Evolutionary conservation across 2,888 invertebrate genomes (phyloP).

Genomic region (Apotomis capreana): DNA sequence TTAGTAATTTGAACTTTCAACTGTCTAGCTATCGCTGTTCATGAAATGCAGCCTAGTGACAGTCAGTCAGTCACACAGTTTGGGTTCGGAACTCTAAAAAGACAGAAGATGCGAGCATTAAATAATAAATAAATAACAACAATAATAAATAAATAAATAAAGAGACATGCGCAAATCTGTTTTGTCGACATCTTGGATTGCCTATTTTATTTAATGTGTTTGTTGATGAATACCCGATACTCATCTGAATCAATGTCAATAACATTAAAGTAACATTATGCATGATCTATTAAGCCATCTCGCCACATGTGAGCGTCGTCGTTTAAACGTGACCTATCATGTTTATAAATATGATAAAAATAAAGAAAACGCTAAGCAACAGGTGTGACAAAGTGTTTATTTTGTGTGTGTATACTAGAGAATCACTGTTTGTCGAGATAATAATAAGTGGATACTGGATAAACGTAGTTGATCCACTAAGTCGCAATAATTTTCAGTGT

Average conservation of each 20-base stretch:
- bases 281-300: constrained; percentile 26
- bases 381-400: constrained; percentile 29
- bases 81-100: too few relatives aligned
- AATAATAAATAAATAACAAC: not conserved
- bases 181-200: not conserved
- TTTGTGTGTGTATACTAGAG: constrained; percentile 1
- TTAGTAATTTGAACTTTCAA: too few relatives aligned
- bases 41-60: too few relatives aligned
- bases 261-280: constrained; percentile 30
- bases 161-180: not conserved
- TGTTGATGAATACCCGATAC: constrained; percentile 6
- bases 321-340: constrained; percentile 38
- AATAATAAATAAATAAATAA: not conserved
- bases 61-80: too few relatives aligned
- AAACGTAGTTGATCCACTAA: constrained; percentile 10
- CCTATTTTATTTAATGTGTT: not conserved
- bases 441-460: constrained; percentile 11
- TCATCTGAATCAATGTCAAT: constrained; percentile 25
- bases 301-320: constrained; percentile 31
- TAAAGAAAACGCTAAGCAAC: constrained; percentile 25
- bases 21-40: too few relatives aligned
- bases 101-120: too few relatives aligned
- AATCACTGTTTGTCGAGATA: constrained; percentile 22
- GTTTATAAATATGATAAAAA: constrained; percentile 33
- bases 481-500: not conserved